Evolutionary conservation across 1,140 invertebrate species (phyloP), one percentile per base, ranked within the genome.

Genomic region (Neotoxoptera formosana): DNA sequence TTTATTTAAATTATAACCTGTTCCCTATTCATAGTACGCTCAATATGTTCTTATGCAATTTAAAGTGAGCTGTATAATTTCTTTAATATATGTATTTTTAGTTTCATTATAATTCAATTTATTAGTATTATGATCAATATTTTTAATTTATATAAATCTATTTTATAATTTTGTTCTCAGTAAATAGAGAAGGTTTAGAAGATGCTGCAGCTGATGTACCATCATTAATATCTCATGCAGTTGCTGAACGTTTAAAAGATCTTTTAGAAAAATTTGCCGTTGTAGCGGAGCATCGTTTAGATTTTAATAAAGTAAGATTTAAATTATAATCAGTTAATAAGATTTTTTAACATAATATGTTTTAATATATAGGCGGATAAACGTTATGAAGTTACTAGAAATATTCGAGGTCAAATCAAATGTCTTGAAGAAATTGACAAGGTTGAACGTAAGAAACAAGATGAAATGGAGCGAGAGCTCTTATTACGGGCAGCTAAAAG

Each of bases 351-450:
- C 20, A 25, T 25, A 34, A 84, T 17, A 7, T 25, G 34, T 88
- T 93, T 92, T 94, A 94, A 86, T 94, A 93, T 94, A 25, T 94
- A 98, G 97, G 96, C 97, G 95, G 98, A 99, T 95, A 96, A 96
- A 51, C 96, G 97, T 91, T 99, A 99, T 95, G 98, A 99, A 96
- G 81, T 94, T 67, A 97, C 97, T 2, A 98, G 98, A 95, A 99
- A 99, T 96, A 97, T 99, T 9, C 98, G 98, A 95, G 96, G 97
- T 67, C 99, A 99, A 95, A 96, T 99, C 67, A 99, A 99, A 95
- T 99, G 99, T 96, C 95, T 99, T 48, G 98, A 99, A 95, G 99
- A 99, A 95, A 95, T 99, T 30, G 99, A 99, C 95, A 97, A 97
- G 95, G 96, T 99, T 41, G 99, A 99, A 95, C 97, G 98, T 95